Base-by-base conservation (phyloP, 2,888 invertebrate species). In the Stenodema calcarata region DNA sequence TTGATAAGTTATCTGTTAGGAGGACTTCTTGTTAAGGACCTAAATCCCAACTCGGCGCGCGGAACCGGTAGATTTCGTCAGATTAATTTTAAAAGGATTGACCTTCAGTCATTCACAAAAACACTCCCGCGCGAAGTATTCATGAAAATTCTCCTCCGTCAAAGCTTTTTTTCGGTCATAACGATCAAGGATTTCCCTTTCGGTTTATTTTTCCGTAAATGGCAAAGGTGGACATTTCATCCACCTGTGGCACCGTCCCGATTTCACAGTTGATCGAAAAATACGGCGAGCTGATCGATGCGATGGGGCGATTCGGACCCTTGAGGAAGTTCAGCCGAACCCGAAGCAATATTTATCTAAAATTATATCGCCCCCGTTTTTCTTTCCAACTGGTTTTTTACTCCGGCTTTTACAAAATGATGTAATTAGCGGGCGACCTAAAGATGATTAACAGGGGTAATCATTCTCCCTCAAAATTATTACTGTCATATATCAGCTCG, bases 391-490 rank as follows among this genome's bases (percentile, higher is more conserved):
- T 30, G 0, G 80, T 35, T 80, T 80, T 80, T 35, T 27, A 27
- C n/a, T 18, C 28, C 50, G 54, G 50, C 50, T 80, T 50, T 80
- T 80, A 47, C 30, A n/a, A 50, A 80, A 80, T 80, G 47, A 80
- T 80, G 80, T 80, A 80, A 80, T 80, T 80, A 80, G 54, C 50
- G 28, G 80, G 50, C 50, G 80, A 80, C 80, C 80, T 80, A 50
- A 80, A 78, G 50, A 80, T 80, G 80, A 80, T 80, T 80, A 80
- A 80, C 80, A 54, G 80, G 9, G 80, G 80, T 50, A 80, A 80
- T 80, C 50, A 80, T 54, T 80, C 80, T 80, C 80, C 30, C 47
- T 80, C 54, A 50, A 80, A 80, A 18, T 80, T 80, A 80, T 80
- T 80, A 54, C 80, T 80, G 54, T 80, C 80, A 80, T 80, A 80